Conservation (phyloP, 1,140 invertebrate genomes). For the Drosophila pectinifera region DNA sequence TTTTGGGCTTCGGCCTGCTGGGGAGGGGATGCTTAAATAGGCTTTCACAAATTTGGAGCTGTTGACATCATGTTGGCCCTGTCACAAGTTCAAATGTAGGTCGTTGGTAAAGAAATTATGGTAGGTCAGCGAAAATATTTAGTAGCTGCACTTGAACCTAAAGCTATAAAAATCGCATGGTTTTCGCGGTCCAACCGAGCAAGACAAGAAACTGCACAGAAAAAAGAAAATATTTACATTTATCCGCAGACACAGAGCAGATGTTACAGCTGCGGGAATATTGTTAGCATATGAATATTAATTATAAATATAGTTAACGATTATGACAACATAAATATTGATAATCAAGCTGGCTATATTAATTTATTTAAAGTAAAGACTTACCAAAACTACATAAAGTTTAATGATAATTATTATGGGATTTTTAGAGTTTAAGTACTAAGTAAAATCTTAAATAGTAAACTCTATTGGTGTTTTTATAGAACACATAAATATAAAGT, state of each 20-base stretch:
- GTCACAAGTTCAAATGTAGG: constrained; percentile 78
- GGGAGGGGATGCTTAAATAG: neutral
- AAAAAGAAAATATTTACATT: constrained; percentile 43
- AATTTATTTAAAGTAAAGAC: no score
- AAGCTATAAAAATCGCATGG: constrained; percentile 65
- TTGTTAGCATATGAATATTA: neutral
- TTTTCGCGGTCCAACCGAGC: constrained; percentile 55
- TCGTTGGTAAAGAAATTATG: constrained; percentile 45
- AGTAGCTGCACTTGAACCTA: constrained; percentile 62
- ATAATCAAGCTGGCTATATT: no score
- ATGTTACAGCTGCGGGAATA: constrained; percentile 4
- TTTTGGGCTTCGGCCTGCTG: constrained; percentile 36
- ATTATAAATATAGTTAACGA: neutral
- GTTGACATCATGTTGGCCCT: constrained; percentile 52
- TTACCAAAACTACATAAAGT: no score
- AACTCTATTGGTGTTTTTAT: neutral
- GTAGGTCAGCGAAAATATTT: constrained; percentile 65
- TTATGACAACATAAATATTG: neutral
- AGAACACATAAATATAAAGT: neutral
- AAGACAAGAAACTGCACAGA: constrained; percentile 40
- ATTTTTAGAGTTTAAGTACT: no score
- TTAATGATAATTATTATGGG: no score
- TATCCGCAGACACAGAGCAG: constrained; percentile 8
- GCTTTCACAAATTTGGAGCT: constrained; percentile 44
- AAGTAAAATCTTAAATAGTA: no score